Evolutionary conservation across 2,797 vertebrate genomes (phyloP).

Genomic region (Acanthopagrus latus): DNA sequence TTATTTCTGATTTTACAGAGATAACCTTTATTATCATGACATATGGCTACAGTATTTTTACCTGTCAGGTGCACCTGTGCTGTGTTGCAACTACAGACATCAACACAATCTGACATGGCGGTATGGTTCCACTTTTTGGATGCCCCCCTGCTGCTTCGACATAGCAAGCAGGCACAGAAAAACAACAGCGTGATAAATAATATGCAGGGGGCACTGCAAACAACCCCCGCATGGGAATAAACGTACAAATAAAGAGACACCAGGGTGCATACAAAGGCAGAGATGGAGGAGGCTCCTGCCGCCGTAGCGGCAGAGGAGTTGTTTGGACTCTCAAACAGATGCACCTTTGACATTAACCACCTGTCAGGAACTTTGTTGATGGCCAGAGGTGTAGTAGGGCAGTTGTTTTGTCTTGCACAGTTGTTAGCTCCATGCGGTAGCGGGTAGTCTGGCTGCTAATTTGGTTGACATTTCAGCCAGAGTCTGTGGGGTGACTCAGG

Average conservation of each 20-base stretch:
- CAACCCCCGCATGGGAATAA: constrained; percentile 42
- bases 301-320: constrained; percentile 15
- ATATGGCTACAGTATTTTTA: constrained; percentile 6
- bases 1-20: constrained; percentile 27
- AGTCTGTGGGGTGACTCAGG: constrained; percentile 44
- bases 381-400: constrained; percentile 15
- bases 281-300: constrained; percentile 16
- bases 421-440: constrained; percentile 26
- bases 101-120: constrained; percentile 22
- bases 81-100: constrained; percentile 16
- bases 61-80: constrained; percentile 32
- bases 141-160: constrained; percentile 34
- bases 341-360: constrained; percentile 54
- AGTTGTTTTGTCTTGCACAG: constrained; percentile 27
- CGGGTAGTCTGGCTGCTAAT: constrained; percentile 62
- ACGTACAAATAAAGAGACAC: constrained; percentile 40
- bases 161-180: constrained; percentile 30
- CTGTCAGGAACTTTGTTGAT: constrained; percentile 54
- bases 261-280: constrained; percentile 15
- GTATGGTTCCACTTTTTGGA: background rate
- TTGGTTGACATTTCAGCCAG: constrained; percentile 72
- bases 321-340: constrained; percentile 39
- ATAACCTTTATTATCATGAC: constrained; percentile 20
- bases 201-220: constrained; percentile 38
- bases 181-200: constrained; percentile 49